phyloP scores from a whole-genome alignment of 92 coral and sea anemone species.

The Porites divaricata region DNA sequence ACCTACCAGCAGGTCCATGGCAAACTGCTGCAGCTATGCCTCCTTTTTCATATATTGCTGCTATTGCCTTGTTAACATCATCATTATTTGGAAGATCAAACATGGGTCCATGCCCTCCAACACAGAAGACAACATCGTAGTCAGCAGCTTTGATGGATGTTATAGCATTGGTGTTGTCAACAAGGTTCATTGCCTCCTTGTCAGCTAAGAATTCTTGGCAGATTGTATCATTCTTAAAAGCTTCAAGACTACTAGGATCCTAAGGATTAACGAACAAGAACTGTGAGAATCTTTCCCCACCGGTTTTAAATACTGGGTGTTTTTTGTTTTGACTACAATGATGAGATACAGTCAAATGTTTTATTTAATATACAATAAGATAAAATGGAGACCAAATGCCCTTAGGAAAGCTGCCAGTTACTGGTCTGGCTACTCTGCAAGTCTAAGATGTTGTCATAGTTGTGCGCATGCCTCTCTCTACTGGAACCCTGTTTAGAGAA shows the following conservation, averaged over 20 bases:
- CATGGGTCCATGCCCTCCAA: slow-evolving; percentile 99
- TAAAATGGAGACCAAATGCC: no score
- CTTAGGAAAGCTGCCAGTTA: no score
- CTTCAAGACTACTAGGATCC: slow-evolving; percentile 87
- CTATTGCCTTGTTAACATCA: slow-evolving; percentile 65
- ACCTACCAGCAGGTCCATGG: slow-evolving; percentile 94
- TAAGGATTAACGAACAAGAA: not conserved
- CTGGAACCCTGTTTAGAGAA: no score
- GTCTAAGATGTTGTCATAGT: no score
- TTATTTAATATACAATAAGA: no score
- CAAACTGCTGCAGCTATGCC: slow-evolving; percentile 91
- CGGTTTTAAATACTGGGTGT: no score
- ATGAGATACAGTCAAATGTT: no score
- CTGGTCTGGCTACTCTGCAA: no score
- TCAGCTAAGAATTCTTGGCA: slow-evolving; percentile 74
- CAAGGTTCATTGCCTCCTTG: slow-evolving; percentile 41
- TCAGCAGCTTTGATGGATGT: slow-evolving; percentile 56
- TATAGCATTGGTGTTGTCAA: slow-evolving; percentile 61
- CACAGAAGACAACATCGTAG: slow-evolving; percentile 78
- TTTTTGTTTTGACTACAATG: no score
- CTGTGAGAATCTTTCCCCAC: not conserved
- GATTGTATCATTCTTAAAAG: slow-evolving; percentile 69
- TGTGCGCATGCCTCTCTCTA: no score
- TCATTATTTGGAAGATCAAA: slow-evolving; percentile 81
- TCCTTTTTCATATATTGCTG: slow-evolving; percentile 87